phyloP scores from a whole-genome alignment of 2,888 invertebrate species.

The Drosophila koepferae region DNA sequence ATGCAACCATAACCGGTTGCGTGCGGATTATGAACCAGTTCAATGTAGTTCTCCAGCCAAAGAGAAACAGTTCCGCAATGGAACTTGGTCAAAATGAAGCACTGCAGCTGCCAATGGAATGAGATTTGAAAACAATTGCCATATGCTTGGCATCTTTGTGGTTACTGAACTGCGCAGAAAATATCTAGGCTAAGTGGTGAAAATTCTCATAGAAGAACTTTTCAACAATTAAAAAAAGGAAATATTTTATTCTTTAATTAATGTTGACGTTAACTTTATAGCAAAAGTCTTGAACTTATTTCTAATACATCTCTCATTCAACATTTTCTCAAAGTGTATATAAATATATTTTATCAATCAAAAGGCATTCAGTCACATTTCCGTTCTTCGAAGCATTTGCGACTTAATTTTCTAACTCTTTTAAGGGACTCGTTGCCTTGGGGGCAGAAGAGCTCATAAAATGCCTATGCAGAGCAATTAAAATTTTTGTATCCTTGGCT shows the following conservation, averaged over 20 bases:
- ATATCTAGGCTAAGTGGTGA: background rate
- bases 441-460: background rate
- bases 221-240: too few relatives aligned
- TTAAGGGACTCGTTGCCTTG: slow-evolving; percentile 16
- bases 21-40: slow-evolving; percentile 52
- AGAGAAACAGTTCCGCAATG: background rate
- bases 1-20: slow-evolving; percentile 42
- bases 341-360: slow-evolving; percentile 16
- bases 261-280: background rate
- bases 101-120: slow-evolving; percentile 43
- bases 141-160: slow-evolving; percentile 22
- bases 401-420: slow-evolving; percentile 2
- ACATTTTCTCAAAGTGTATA: background rate
- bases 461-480: slow-evolving; percentile 23
- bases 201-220: background rate
- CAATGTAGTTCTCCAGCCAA: slow-evolving; percentile 37
- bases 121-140: slow-evolving; percentile 34
- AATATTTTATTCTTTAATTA: background rate
- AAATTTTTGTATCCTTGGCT: slow-evolving; percentile 22
- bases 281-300: background rate
- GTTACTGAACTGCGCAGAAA: background rate
- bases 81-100: slow-evolving; percentile 48
- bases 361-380: slow-evolving; percentile 30
- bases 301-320: background rate
- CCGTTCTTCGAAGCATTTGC: slow-evolving; percentile 9